These are phyloP conservation scores for Trichonephila clavata DNA, from an alignment of 1,140 invertebrate genomes.

Conservation along the genomic window DNA sequence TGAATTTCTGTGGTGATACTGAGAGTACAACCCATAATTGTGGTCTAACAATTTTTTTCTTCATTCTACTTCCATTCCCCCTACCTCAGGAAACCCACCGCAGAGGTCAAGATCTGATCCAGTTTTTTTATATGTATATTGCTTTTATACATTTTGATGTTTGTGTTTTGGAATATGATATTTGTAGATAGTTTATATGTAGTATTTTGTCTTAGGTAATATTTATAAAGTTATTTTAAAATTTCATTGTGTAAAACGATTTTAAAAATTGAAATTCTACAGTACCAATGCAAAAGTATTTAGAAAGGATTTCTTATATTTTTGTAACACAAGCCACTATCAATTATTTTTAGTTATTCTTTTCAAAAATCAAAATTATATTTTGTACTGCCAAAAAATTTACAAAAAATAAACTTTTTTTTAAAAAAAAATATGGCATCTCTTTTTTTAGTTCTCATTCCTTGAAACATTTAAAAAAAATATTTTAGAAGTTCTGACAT, in stretches of 20 bases:
- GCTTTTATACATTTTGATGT: slow-evolving; percentile 4
- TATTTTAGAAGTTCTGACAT: too few relatives aligned
- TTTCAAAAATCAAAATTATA: not conserved
- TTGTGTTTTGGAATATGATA: slow-evolving; percentile 24
- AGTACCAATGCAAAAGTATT: not conserved
- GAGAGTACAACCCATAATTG: not conserved
- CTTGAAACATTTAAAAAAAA: not conserved
- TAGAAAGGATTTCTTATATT: not conserved
- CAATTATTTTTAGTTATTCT: not conserved
- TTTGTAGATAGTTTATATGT: slow-evolving; percentile 2
- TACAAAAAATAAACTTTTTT: not conserved
- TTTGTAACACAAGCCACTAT: too few relatives aligned
- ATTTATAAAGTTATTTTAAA: not conserved
- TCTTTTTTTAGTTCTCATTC: not conserved
- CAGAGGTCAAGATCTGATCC: slow-evolving; percentile 8
- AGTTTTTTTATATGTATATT: not conserved
- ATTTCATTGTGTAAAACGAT: too few relatives aligned
- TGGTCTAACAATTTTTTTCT: not conserved
- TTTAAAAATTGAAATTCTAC: too few relatives aligned
- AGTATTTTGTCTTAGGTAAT: not conserved
- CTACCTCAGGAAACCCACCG: slow-evolving; percentile 72
- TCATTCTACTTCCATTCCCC: not conserved
- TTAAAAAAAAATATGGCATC: not conserved
- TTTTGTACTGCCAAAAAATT: not conserved
- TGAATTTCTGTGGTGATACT: not conserved